phyloP scores from a whole-genome alignment of 2,113 vertebrate genomes.

The Nansenia antarctica region DNA sequence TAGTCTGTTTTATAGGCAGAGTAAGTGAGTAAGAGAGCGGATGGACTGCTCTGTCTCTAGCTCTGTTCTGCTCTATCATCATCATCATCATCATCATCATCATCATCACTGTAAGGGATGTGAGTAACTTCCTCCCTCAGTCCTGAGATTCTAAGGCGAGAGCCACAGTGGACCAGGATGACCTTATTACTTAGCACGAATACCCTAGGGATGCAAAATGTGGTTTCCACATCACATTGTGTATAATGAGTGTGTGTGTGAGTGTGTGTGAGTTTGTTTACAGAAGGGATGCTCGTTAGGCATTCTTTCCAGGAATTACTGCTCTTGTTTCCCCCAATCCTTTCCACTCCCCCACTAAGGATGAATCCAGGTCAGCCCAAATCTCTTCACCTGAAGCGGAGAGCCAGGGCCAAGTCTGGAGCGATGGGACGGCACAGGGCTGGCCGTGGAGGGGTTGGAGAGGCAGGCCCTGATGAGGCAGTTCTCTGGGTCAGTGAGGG shows the following conservation, averaged over 20 bases:
- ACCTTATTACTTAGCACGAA: not conserved
- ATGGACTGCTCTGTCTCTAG: not conserved
- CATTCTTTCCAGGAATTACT: slow-evolving; percentile 11
- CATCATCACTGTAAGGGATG: not conserved
- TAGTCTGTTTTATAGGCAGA: slow-evolving; percentile 19
- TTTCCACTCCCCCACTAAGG: slow-evolving; percentile 1
- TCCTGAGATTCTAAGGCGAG: not conserved
- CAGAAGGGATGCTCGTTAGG: slow-evolving; percentile 32
- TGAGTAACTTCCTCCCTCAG: not conserved
- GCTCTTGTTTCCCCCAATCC: slow-evolving; percentile 27
- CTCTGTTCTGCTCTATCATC: too few relatives aligned
- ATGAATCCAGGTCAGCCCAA: slow-evolving; percentile 28
- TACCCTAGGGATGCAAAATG: not conserved
- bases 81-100: too few relatives aligned
- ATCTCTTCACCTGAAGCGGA: slow-evolving; percentile 15
- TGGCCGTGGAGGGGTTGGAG: not conserved
- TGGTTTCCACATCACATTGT: not conserved
- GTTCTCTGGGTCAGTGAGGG: slow-evolving; percentile 20
- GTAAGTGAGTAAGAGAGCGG: not conserved
- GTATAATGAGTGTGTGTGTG: slow-evolving; percentile 7
- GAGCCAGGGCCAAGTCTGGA: not conserved
- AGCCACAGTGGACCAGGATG: not conserved
- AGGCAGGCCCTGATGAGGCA: slow-evolving; percentile 8
- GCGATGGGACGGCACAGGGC: not conserved
- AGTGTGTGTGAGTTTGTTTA: slow-evolving; percentile 19